Base-by-base conservation (phyloP, 2,888 invertebrate genomes). In the Rhogogaster chlorosoma region DNA sequence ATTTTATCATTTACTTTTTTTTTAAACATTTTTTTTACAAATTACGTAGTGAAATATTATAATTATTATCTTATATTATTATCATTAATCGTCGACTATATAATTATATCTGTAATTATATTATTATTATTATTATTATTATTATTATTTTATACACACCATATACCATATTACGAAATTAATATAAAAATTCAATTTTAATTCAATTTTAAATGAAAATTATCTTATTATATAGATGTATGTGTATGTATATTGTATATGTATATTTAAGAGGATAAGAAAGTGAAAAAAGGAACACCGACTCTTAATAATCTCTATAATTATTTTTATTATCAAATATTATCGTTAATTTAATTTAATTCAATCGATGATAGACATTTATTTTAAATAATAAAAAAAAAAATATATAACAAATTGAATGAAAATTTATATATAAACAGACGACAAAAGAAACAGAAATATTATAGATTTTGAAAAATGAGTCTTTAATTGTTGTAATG, bases 11-110 rank as follows among this genome's bases (percentile, higher is more conserved):
- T 1, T 70, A 26, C 2, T 12, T 70, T n/a, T 18, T 32, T 32
- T 61, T 61, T n/a, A 0, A 53, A 18, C n/a, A n/a, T n/a, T n/a
- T 9, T 10, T 29, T 29, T 12, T 22, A 61, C 61, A 26, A 61
- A 61, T 64, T 22, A 70, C 36, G n/a, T 70, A 70, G 70, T 32
- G 70, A 70, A 70, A 70, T 70, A 70, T 32, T 70, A 49, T 61
- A 18, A 49, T 49, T 18, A 49, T 49, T 49, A 49, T n/a, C 1
- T 45, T 12, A 12, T 53, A 53, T 53, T 53, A 61, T 61, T 10
- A 61, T 61, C 22, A 57, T 57, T 57, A n/a, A 18, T 18, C 45
- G 45, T 45, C 45, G 45, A 45, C 45, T 45, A 15, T 45, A 45
- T 18, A 49, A 18, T 18, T 49, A 49, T 49, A 18, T 18, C 18